Evolutionary conservation across 2,888 invertebrate genomes (phyloP).

Genomic region (Icerya purchasi): DNA sequence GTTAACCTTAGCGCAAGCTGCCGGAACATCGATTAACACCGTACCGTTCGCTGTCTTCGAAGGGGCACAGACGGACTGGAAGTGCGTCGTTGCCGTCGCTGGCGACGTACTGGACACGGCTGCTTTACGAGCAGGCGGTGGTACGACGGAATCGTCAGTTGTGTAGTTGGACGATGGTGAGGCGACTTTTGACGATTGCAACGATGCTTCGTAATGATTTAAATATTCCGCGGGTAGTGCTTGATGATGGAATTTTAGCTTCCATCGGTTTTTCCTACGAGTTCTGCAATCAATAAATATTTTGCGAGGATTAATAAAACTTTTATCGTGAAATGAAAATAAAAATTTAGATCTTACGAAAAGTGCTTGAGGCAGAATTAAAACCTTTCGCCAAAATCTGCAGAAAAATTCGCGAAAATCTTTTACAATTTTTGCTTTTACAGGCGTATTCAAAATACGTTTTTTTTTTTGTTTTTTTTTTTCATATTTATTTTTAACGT

Average conservation of each 20-base stretch:
- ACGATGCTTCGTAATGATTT: slow-evolving; percentile 53
- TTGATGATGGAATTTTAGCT: slow-evolving; percentile 59
- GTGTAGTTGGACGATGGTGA: slow-evolving; percentile 12
- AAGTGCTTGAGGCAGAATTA: no score
- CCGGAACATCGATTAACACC: neutral
- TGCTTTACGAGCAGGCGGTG: slow-evolving; percentile 27
- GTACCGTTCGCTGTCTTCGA: no score
- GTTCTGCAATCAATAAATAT: slow-evolving; percentile 24
- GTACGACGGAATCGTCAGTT: neutral
- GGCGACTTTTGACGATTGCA: slow-evolving; percentile 23
- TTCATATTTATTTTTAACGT: no score
- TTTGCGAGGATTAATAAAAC: no score
- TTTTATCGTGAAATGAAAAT: no score
- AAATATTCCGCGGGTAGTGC: slow-evolving; percentile 55
- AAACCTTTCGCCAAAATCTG: no score
- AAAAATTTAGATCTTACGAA: no score
- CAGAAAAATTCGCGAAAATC: no score
- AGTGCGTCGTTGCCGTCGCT: neutral
- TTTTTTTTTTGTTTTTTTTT: no score
- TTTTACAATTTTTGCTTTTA: no score
- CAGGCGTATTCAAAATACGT: no score
- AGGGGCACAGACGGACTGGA: neutral
- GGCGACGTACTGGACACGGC: slow-evolving; percentile 21
- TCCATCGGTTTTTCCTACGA: slow-evolving; percentile 44
- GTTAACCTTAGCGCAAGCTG: neutral